phyloP scores from a whole-genome alignment of 2,797 vertebrate species.

The Apodemus agrarius region DNA sequence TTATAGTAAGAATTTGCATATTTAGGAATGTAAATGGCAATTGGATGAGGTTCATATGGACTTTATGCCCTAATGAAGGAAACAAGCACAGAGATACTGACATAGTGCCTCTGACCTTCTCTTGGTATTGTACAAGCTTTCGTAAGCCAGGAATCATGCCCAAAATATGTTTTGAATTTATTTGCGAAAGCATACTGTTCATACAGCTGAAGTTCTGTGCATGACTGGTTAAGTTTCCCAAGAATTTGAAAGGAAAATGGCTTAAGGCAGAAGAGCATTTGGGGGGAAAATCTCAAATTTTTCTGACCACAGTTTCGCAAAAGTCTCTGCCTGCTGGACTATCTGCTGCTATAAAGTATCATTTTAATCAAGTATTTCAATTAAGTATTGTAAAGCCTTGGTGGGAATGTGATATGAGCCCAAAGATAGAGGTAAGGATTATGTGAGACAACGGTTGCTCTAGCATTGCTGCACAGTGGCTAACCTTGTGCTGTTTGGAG shows the following conservation, averaged over 20 bases:
- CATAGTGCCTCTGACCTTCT: background rate
- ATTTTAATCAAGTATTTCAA: background rate
- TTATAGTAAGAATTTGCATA: background rate
- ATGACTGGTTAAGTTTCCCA: background rate
- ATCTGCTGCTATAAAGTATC: background rate
- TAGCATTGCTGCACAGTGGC: background rate
- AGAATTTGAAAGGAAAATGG: conserved; percentile 33
- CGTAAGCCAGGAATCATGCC: background rate
- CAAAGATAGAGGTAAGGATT: background rate
- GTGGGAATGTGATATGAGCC: background rate
- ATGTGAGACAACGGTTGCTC: background rate
- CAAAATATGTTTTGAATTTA: conserved; percentile 37
- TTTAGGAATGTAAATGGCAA: background rate
- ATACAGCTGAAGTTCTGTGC: conserved; percentile 24
- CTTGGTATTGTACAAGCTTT: background rate
- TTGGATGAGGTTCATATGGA: background rate
- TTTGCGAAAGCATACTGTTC: background rate
- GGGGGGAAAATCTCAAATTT: background rate
- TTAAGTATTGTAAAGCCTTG: background rate
- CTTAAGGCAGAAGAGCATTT: background rate
- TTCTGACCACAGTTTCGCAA: background rate
- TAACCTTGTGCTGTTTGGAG: background rate
- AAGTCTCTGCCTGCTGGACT: background rate
- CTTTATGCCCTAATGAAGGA: background rate
- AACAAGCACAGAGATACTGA: background rate